phyloP scores from a whole-genome alignment of 2,113 vertebrate species.

The Dolichallabes microphthalmus region DNA sequence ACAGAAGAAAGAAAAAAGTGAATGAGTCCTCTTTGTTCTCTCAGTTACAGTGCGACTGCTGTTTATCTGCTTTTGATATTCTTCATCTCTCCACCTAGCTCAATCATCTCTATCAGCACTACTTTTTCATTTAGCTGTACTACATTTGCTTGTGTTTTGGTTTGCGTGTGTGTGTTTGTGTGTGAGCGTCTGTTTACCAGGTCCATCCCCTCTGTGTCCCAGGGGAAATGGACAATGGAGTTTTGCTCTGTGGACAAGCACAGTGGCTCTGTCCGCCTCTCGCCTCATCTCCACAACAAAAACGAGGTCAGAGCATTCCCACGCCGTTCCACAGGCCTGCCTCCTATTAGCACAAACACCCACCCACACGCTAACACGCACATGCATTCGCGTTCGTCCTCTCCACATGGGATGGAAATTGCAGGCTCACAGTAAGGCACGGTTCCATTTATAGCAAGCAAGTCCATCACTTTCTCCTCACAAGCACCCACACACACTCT shows the following conservation, averaged over 20 bases:
- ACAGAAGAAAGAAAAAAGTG: background rate
- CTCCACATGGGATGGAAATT: background rate
- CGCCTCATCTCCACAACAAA: constrained; percentile 60
- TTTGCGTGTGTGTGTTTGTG: background rate
- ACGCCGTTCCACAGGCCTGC: constrained; percentile 52
- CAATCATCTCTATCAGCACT: constrained; percentile 26
- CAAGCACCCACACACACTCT: constrained; percentile 4
- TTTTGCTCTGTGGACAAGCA: constrained; percentile 45
- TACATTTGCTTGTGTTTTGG: background rate
- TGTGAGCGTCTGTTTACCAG: constrained; percentile 12
- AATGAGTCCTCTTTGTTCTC: constrained; percentile 5
- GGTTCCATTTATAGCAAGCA: background rate
- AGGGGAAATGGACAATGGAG: constrained; percentile 50
- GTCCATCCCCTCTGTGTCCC: constrained; percentile 27
- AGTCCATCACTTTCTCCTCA: constrained; percentile 19
- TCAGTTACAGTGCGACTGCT: background rate
- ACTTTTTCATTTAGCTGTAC: constrained; percentile 18
- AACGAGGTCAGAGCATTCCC: constrained; percentile 61
- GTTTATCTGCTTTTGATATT: constrained; percentile 3
- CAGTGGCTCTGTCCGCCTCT: constrained; percentile 34
- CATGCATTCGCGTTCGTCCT: background rate
- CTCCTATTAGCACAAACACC: constrained; percentile 33
- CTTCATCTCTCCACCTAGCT: constrained; percentile 15
- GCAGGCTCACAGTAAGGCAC: constrained; percentile 15
- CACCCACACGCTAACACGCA: constrained; percentile 32